These are phyloP conservation scores for Helostoma temminkii DNA, from an alignment of 2,797 vertebrate species.

Conservation along the genomic window DNA sequence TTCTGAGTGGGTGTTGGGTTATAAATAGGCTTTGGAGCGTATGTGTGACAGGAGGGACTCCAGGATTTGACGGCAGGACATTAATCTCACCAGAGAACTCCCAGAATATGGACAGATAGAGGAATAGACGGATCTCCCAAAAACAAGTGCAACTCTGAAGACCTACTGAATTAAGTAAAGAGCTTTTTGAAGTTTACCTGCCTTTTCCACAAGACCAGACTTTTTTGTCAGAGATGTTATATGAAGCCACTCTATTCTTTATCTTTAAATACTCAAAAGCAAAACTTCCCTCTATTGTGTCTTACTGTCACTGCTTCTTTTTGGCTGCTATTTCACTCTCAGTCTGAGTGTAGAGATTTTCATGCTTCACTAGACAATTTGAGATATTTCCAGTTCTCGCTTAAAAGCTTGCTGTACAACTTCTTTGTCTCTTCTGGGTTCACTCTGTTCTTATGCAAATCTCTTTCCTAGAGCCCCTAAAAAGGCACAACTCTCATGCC, in stretches of 20 bases:
- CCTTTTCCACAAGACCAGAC: neutral
- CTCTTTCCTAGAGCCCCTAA: neutral
- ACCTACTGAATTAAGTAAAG: neutral
- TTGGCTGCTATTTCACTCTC: constrained; percentile 2
- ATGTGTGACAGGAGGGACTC: constrained; percentile 73
- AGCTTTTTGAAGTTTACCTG: neutral
- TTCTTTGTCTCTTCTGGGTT: constrained; percentile 38
- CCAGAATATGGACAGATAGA: constrained; percentile 50
- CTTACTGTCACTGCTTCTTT: constrained; percentile 9
- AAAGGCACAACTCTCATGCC: constrained; percentile 22
- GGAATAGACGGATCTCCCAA: constrained; percentile 52
- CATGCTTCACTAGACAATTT: constrained; percentile 47
- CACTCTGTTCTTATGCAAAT: constrained; percentile 38
- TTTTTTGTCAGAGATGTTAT: neutral
- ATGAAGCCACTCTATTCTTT: constrained; percentile 5
- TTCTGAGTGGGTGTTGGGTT: constrained; percentile 62
- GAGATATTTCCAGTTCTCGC: constrained; percentile 52
- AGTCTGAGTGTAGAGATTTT: constrained; percentile 47
- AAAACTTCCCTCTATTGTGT: constrained; percentile 13
- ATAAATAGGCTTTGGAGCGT: constrained; percentile 67
- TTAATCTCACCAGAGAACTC: constrained; percentile 64
- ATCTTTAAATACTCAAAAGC: constrained; percentile 35
- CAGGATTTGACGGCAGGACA: constrained; percentile 65
- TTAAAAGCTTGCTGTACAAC: constrained; percentile 60
- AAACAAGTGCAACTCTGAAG: constrained; percentile 33